A percentile compares a stretch with the other conserved stretches of the same genome.
phyloP scores from a whole-genome alignment of 2,113 vertebrate genomes.

The Esox niger region DNA sequence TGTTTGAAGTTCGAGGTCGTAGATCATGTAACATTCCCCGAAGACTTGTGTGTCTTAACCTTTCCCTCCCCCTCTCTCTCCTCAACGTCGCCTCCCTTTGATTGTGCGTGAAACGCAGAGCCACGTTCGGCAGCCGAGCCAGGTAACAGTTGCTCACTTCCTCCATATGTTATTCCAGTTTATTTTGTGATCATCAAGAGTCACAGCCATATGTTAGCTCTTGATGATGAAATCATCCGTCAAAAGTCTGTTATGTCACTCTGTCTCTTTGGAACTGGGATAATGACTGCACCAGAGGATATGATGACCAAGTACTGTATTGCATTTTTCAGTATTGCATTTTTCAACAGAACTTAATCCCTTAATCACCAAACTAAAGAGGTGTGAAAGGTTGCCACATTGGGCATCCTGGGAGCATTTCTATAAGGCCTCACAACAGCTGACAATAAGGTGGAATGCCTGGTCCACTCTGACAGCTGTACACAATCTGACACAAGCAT shows the following conservation, averaged over 20 bases:
- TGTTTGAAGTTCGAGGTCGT: background rate
- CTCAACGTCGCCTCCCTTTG: background rate
- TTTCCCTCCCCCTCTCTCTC: slow-evolving; percentile 8
- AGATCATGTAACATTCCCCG: no score
- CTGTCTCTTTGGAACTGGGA: background rate
- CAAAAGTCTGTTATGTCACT: slow-evolving; percentile 26
- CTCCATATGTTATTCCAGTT: background rate
- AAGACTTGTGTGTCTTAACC: background rate
- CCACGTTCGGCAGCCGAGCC: slow-evolving; percentile 69
- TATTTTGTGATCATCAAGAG: slow-evolving; percentile 12
- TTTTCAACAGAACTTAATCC: no score
- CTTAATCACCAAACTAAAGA: no score
- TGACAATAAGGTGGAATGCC: slow-evolving; percentile 24
- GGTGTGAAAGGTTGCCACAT: no score
- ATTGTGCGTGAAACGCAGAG: slow-evolving; percentile 52
- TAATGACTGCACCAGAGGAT: background rate
- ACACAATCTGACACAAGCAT: background rate
- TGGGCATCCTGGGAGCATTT: no score
- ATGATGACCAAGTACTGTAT: background rate
- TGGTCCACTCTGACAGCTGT: slow-evolving; percentile 20
- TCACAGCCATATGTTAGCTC: background rate
- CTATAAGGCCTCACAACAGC: no score
- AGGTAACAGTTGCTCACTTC: slow-evolving; percentile 47
- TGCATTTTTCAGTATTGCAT: no score
- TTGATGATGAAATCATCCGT: background rate